A percentile compares a stretch with the other conserved stretches of the same genome.
Evolutionary conservation across 2,797 vertebrate genomes (phyloP).

Genomic region (Chaetophractus vellerosus): DNA sequence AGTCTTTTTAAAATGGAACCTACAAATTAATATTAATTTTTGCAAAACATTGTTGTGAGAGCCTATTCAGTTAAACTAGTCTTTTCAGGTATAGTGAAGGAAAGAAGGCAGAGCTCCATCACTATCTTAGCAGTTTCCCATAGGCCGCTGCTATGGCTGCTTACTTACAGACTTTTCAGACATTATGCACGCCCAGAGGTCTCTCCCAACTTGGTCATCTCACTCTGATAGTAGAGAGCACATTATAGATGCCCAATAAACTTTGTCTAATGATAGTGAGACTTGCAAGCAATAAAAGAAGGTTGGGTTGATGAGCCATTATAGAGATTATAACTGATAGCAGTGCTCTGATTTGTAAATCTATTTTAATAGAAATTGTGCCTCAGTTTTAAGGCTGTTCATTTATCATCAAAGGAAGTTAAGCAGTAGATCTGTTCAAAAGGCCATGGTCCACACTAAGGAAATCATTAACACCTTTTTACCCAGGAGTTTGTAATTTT

Average conservation of each 20-base stretch:
- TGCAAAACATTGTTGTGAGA: background rate
- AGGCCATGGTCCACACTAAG: background rate
- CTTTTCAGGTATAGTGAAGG: background rate
- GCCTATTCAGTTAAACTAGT: background rate
- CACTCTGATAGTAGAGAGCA: background rate
- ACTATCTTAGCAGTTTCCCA: slow-evolving; percentile 1
- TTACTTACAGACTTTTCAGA: background rate
- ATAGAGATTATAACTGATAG: background rate
- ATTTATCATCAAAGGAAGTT: background rate
- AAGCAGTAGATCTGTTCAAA: background rate
- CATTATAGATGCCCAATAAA: background rate
- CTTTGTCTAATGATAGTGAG: background rate
- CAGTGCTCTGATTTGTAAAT: slow-evolving; percentile 1
- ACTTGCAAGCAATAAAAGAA: slow-evolving; percentile 30
- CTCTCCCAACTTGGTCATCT: background rate
- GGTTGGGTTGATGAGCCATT: background rate
- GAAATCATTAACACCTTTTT: background rate
- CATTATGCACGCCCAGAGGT: background rate
- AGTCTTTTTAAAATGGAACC: slow-evolving; percentile 34
- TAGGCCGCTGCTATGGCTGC: background rate
- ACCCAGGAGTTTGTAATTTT: background rate
- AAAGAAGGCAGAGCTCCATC: background rate
- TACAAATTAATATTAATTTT: slow-evolving; percentile 26
- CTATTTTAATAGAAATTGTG: background rate
- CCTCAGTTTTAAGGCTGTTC: slow-evolving; percentile 1